Evolutionary conservation across 2,888 invertebrate species (phyloP).

Genomic region (Leptopilina syphax): DNA sequence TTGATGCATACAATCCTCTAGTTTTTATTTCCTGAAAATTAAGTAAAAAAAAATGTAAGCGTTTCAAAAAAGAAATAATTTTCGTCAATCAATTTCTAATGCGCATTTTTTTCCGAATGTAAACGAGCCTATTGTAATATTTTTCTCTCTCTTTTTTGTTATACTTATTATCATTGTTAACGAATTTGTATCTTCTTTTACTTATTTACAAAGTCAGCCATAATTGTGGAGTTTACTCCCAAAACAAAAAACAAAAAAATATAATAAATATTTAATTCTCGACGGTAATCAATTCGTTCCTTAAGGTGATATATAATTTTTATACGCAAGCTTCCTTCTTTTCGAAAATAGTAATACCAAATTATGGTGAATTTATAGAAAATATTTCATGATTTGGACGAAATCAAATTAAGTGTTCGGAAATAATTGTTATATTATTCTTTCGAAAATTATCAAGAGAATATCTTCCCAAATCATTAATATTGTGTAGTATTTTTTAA

Average conservation of each 20-base stretch:
- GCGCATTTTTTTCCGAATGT: slow-evolving; percentile 23
- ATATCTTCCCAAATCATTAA: too few relatives aligned
- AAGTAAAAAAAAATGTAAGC: background rate
- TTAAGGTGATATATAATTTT: background rate
- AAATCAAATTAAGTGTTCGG: too few relatives aligned
- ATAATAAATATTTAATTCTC: slow-evolving; percentile 12
- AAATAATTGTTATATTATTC: too few relatives aligned
- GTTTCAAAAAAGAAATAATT: background rate
- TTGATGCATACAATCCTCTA: slow-evolving; percentile 29
- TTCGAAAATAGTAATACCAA: background rate
- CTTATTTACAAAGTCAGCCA: slow-evolving; percentile 27
- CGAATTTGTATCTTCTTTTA: slow-evolving; percentile 14
- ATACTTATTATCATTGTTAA: background rate
- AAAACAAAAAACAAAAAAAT: background rate
- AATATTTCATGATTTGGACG: too few relatives aligned
- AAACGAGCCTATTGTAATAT: background rate
- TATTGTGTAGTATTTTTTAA: too few relatives aligned
- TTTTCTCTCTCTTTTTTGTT: background rate
- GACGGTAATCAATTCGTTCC: background rate
- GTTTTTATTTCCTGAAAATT: background rate
- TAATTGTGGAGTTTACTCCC: background rate
- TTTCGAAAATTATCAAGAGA: too few relatives aligned
- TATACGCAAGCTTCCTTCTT: slow-evolving; percentile 7
- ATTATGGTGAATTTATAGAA: too few relatives aligned
- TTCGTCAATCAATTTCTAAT: background rate